A percentile compares a stretch with the other conserved stretches of the same genome.
These are phyloP conservation scores for Euphonia xanthogaster DNA, from an alignment of 2,797 vertebrate genomes.

Conservation along the genomic window DNA sequence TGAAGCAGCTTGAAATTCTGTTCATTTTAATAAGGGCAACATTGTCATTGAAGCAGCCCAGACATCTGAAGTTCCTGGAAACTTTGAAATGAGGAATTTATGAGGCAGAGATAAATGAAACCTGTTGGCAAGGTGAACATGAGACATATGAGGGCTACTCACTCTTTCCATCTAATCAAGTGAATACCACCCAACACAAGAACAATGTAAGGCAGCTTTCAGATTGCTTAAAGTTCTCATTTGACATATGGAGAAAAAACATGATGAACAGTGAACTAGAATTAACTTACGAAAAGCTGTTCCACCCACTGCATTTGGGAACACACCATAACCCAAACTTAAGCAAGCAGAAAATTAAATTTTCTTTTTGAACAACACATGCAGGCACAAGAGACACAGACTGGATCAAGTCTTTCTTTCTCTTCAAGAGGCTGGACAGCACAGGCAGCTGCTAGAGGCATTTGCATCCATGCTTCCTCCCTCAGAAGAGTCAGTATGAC, in stretches of 20 bases:
- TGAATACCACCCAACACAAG: not conserved
- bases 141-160: not conserved
- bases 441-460: not conserved
- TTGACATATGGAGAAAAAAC: slow-evolving; percentile 38
- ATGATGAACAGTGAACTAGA: slow-evolving; percentile 23
- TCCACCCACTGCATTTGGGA: slow-evolving; percentile 42
- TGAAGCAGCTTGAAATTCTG: not conserved
- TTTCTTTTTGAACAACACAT: not conserved
- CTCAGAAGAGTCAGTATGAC: not conserved
- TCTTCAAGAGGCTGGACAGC: not conserved
- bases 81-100: not conserved
- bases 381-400: not conserved
- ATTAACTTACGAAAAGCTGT: slow-evolving; percentile 20
- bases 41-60: not conserved
- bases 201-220: slow-evolving; percentile 17
- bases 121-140: not conserved
- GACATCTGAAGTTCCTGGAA: slow-evolving; percentile 11
- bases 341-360: not conserved
- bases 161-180: not conserved
- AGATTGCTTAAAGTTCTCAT: slow-evolving; percentile 6
- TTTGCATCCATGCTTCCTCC: not conserved
- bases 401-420: not conserved
- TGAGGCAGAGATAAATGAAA: not conserved
- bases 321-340: slow-evolving; percentile 8
- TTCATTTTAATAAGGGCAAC: not conserved